Percentiles rank a stretch among this genome's conserved stretches.
These are phyloP conservation scores for Notodonta dromedarius DNA, from an alignment of 2,888 invertebrate genomes.

Conservation along the genomic window DNA sequence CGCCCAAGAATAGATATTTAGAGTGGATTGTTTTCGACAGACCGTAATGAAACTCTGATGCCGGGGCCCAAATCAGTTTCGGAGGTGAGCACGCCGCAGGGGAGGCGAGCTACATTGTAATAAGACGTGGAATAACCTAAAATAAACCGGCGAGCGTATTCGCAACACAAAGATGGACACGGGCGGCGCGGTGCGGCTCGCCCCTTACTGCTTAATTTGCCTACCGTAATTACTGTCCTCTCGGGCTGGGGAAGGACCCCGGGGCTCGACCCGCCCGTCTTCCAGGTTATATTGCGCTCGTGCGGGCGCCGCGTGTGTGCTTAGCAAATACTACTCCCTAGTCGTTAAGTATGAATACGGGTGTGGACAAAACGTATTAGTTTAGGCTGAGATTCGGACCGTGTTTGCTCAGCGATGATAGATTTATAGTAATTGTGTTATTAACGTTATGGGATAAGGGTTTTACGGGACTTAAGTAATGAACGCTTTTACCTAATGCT, in stretches of 20 bases:
- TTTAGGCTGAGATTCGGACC: conserved; percentile 84
- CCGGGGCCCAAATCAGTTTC: conserved; percentile 81
- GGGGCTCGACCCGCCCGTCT: conserved; percentile 78
- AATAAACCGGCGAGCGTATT: conserved; percentile 74
- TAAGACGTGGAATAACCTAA: conserved; percentile 82
- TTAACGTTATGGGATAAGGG: conserved; percentile 84
- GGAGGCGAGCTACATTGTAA: conserved; percentile 81
- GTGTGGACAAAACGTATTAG: conserved; percentile 84
- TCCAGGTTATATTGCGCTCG: conserved; percentile 80
- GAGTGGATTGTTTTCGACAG: conserved; percentile 85
- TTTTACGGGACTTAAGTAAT: conserved; percentile 83
- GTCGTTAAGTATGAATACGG: conserved; percentile 84
- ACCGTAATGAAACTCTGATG: conserved; percentile 84
- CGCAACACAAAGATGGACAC: conserved; percentile 78
- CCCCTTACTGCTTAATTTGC: conserved; percentile 85
- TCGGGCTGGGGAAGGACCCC: conserved; percentile 78
- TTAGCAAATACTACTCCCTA: conserved; percentile 81
- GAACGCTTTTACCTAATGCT: conserved; percentile 80
- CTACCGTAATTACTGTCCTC: conserved; percentile 85
- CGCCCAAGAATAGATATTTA: conserved; percentile 84
- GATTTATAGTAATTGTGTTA: conserved; percentile 85
- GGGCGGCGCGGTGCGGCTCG: conserved; percentile 61
- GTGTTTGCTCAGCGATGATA: conserved; percentile 83
- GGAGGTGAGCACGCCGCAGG: conserved; percentile 82
- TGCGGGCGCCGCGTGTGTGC: conserved; percentile 82